Evolutionary conservation across 92 coral and sea anemone species (phyloP).

Genomic region (Palythoa heliodiscus): DNA sequence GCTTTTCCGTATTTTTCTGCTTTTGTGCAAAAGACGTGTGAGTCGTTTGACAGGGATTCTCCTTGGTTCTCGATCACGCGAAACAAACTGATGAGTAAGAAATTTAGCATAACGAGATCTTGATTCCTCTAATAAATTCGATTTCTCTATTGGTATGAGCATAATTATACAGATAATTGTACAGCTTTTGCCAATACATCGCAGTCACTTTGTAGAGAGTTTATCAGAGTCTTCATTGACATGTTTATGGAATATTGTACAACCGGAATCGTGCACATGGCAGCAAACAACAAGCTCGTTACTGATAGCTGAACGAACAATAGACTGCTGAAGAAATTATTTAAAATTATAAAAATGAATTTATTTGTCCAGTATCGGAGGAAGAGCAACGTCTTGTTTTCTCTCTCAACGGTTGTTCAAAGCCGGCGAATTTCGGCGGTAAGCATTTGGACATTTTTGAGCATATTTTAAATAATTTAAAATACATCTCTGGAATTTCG

Average conservation of each 20-base stretch:
- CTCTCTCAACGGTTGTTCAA: too few relatives aligned
- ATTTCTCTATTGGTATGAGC: background rate
- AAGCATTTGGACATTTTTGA: too few relatives aligned
- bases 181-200: background rate
- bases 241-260: background rate
- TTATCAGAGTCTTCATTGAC: background rate
- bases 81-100: background rate
- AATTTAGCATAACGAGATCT: background rate
- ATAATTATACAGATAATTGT: background rate
- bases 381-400: too few relatives aligned
- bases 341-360: background rate
- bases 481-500: too few relatives aligned
- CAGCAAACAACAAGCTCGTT: too few relatives aligned
- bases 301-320: background rate
- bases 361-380: too few relatives aligned
- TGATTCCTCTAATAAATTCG: background rate
- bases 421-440: too few relatives aligned
- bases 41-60: background rate
- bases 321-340: background rate
- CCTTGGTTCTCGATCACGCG: background rate
- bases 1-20: background rate
- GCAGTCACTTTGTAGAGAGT: constrained; percentile 3
- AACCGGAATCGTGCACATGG: background rate
- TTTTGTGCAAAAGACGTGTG: background rate
- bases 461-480: too few relatives aligned